These are phyloP conservation scores for Diachasma alloeum DNA, from an alignment of 1,140 invertebrate genomes.

Conservation along the genomic window DNA sequence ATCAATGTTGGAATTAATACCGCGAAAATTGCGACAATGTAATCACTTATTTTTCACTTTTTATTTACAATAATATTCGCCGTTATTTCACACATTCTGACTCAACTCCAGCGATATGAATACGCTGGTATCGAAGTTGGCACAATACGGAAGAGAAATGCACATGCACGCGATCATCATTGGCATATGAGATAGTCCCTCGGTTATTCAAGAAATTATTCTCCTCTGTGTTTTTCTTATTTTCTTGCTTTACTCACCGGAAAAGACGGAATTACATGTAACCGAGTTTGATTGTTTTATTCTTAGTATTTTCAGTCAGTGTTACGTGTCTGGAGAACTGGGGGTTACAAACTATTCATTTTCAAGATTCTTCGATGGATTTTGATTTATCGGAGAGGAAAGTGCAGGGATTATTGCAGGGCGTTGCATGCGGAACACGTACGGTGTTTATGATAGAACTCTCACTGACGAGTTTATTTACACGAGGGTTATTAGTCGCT, in stretches of 20 bases:
- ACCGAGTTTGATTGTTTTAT: neutral
- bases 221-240: neutral
- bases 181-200: constrained; percentile 77
- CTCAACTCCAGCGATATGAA: neutral
- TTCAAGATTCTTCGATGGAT: neutral
- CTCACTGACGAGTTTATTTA: no score
- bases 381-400: neutral
- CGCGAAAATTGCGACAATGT: neutral
- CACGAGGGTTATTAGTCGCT: no score
- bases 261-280: neutral
- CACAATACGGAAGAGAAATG: neutral
- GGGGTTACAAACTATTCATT: neutral
- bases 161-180: constrained; percentile 72
- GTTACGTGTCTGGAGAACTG: neutral
- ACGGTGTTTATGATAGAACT: neutral
- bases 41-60: neutral
- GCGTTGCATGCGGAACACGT: neutral
- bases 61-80: no score
- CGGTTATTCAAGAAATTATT: neutral
- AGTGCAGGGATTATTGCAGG: neutral
- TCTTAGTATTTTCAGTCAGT: neutral
- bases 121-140: neutral
- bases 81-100: neutral
- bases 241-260: neutral
- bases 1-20: neutral